Evolutionary conservation across 1,140 invertebrate genomes (phyloP), one percentile per base, ranked within the genome.

Genomic region (Drosophila watanabei): DNA sequence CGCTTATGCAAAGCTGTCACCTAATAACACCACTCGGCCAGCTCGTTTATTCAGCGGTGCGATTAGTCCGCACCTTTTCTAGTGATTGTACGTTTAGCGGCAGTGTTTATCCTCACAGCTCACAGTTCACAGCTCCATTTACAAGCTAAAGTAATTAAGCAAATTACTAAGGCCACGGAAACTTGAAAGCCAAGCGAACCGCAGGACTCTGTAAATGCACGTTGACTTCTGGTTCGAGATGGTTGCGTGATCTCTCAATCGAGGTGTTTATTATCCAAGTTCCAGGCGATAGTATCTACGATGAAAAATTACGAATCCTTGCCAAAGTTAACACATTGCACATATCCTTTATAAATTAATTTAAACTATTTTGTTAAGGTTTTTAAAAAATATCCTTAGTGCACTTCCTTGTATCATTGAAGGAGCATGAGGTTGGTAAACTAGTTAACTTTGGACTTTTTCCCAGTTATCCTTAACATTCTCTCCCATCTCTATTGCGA

Each of bases 61-160:
- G 69, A 75, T 75, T 75, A 75, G 71, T 41, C 70, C 70, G 56
- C 70, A 73, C 68, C 70, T 73, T 68, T 69, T 13, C 45, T 37
- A 33, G 24, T 56, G 71, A 73, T 75, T 75, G 71, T 51, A 75
- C 71, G 46, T 61, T 61, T 43, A 51, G 68, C 45, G 60, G 43
- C 45, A 20, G 66, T 72, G 37, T 59, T 72, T 73, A 71, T 46
- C 63, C 68, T 71, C 13, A 24, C 43, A 30, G 3, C 41, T 61
- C 28, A 45, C 28, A 51, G 58, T 39, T 51, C 49, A 51, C 63
- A 46, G 51, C 49, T 78, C 57, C 66, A 76, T 68, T 83, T 76
- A 91, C 85, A 81, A 71, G 69, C 77, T 77, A 82, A 92, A 90
- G 90, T 92, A 92, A 92, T 92, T 92, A 92, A 92, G 77, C 63